Evolutionary conservation across 2,888 invertebrate species (phyloP), one percentile per base, ranked within the genome.

Genomic region (Meghimatium bilineatum): DNA sequence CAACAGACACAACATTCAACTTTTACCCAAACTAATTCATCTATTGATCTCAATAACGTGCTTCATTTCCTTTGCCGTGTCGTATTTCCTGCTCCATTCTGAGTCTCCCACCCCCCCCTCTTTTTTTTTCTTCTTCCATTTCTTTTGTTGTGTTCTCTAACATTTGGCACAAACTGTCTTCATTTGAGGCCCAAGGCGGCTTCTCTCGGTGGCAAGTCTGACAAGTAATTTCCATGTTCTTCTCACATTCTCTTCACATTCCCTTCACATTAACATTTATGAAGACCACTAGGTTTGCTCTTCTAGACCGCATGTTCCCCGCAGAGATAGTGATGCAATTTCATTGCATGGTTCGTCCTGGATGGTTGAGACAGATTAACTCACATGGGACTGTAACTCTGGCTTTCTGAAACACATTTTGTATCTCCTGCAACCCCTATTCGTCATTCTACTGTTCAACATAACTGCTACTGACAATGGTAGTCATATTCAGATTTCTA

Each of bases 221-320:
- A 76, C 76, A 60, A 60, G 76, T 36, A 60, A 76, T 76, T 76
- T 76, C 76, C 76, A 60, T 60, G 76, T 60, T 36, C 76, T 34
- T 56, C 76, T 74, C 74, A 74, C 14, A n/a, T 74, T 74, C 52
- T 52, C 49, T 29, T 29, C 52, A 20, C 78, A n/a, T 78, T 36
- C 52, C 67, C 49, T 66, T n/a, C 32, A 44, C 44, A 67, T 78
- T 78, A 78, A 67, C 78, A 78, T 66, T 78, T 78, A 78, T 78
- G 67, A 78, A 66, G 60, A 60, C 60, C 60, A 52, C 76, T 36
- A 26, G 12, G 32, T 32, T n/a, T 32, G 52, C 20, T 32, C 32
- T 49, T 6, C 29, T 52, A 29, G 49, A 32, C 29, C 74, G 52
- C 74, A 8, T 36, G 26, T 29, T n/a, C 32, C 74, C 74, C 6